Evolutionary conservation across 2,797 vertebrate species (phyloP), one percentile per base, ranked within the genome.

Genomic region (Pempheris klunzingeri): DNA sequence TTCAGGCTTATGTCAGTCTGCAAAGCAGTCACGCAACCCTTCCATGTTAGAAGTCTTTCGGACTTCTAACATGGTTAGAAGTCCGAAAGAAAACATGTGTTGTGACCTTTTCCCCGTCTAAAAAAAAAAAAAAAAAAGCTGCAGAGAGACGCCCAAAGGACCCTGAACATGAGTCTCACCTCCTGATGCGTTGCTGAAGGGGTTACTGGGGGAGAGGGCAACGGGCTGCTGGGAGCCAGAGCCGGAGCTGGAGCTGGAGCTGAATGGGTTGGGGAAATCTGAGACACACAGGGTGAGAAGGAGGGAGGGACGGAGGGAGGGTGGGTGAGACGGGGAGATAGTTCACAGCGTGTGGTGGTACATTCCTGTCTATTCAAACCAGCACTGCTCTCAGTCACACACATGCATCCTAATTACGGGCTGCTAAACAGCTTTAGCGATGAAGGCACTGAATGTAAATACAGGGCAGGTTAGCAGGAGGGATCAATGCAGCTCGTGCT

Each of bases 231-330:
- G 96, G 78, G 94, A 78, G 7, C 87, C 74, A 78, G 94, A 78
- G 7, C 87, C 74, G 0, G 94, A 89, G 17, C 87, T 65, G 77
- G 88, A 84, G 81, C 88, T 65, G 69, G 92, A 83, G 50, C 92
- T 93, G 72, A 98, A 97, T 24, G 97, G 96, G 90, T 97, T 97
- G 75, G 95, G 94, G 90, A 96, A 96, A 88, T 93, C 96, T 96
- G 92, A 80, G 82, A 90, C 65, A 74, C 61, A 81, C 2, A 68
- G 13, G 12, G 53, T 43, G 34, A 50, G 24, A 32, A 18, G 18
- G 47, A 44, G 20, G 4, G 30, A 30, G 49, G 36, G 41, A 60
- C 26, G 54, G 36, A 8, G 7, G 49, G 5, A n/a, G 11, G n/a
- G 44, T 28, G 64, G n/a, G 11, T 3, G 1, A 41, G 74, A 47